Evolutionary conservation across 2,797 vertebrate species (phyloP), one percentile per base, ranked within the genome.

Genomic region (Gila robusta): DNA sequence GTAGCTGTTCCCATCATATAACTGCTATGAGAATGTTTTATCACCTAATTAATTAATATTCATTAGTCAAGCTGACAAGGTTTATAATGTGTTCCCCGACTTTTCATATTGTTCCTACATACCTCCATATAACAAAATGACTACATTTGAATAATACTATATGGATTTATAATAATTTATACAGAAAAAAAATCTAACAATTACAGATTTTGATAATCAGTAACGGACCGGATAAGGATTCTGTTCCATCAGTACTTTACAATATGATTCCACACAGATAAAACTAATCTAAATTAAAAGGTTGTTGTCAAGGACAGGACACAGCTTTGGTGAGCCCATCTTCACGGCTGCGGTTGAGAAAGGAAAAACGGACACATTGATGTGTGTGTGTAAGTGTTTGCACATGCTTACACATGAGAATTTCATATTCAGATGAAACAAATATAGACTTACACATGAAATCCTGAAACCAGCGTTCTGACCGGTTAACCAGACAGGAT

Each of bases 401-500:
- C n/a, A 83, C 26, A 35, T 62, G 41, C 35, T 39, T 67, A 78
- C 16, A 77, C 41, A 49, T 35, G 23, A 83, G 4, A 85, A 69
- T 59, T 49, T 59, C 5, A 87, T 49, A 54, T 59, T 52, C 52
- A 70, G 28, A 54, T n/a, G 5, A 54, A 81, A 76, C 32, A 0
- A 16, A 44, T 70, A 71, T 73, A 78, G 83, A 93, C 94, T 94
- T 77, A 94, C 94, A 94, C 82, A 93, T 94, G 86, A 96, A 95
- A 71, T 91, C 88, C 91, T 93, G 37, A 2, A 94, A 91, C 93
- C 92, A 94, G 89, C 77, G 90, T 91, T 96, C 95, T 2, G 94
- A 95, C 81, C 87, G 93, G 88, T 92, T 93, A 87, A 96, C 93
- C 88, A 93, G 91, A 87, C 93, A 96, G 87, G 88, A 89, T 5